Percentiles rank a stretch among this genome's conserved stretches.
Evolutionary conservation across 1,140 invertebrate species (phyloP).

Genomic region (Meloidogyne chitwoodi): DNA sequence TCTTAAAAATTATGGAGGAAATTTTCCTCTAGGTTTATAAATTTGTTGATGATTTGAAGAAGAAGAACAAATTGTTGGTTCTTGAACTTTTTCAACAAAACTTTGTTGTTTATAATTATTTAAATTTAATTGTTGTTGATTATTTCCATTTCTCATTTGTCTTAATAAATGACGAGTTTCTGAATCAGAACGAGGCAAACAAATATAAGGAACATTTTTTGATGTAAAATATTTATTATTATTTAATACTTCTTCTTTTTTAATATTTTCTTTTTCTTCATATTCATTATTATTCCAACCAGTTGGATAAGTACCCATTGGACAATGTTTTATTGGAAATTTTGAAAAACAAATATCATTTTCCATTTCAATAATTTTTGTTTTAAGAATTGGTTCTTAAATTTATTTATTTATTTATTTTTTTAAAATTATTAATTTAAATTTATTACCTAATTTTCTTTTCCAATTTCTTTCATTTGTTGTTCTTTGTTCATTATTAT

Average conservation of each 20-base stretch:
- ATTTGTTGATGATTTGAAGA: background rate
- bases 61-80: background rate
- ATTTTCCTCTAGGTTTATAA: too few relatives aligned
- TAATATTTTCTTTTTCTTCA: background rate
- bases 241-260: background rate
- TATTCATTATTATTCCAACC: background rate
- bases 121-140: background rate
- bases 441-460: background rate
- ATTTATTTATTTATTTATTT: background rate
- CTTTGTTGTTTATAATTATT: too few relatives aligned
- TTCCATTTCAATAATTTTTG: constrained; percentile 21
- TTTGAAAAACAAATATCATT: constrained; percentile 47
- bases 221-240: background rate
- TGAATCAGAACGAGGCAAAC: constrained; percentile 4
- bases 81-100: too few relatives aligned
- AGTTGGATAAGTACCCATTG: constrained; percentile 14
- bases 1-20: too few relatives aligned
- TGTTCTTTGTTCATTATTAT: background rate
- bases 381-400: constrained; percentile 10
- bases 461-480: background rate
- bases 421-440: background rate
- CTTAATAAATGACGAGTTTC: constrained; percentile 9
- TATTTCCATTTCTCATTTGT: background rate
- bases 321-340: constrained; percentile 37
- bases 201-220: constrained; percentile 9